Evolutionary conservation across 2,888 invertebrate species (phyloP).

Genomic region (Lycocerus yunnanus): DNA sequence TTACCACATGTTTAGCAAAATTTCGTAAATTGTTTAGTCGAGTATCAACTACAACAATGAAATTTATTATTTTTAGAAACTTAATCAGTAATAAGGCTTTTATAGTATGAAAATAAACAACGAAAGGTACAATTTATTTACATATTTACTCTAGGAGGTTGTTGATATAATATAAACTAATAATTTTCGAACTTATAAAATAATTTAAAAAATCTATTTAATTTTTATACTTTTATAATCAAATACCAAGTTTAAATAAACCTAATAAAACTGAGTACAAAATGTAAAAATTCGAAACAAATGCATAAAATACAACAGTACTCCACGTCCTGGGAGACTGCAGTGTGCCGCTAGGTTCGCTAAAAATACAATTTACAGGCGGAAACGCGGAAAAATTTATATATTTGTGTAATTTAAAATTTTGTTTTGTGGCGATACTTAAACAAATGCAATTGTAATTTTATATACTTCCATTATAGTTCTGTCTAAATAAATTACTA

Average conservation of each 20-base stretch:
- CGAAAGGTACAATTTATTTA: not conserved
- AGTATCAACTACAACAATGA: not conserved
- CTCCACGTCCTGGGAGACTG: not conserved
- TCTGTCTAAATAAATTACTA: not conserved
- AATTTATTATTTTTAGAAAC: not conserved
- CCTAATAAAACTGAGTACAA: not conserved
- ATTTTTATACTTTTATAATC: not conserved
- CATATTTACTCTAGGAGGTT: not conserved
- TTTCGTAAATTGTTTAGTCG: not conserved
- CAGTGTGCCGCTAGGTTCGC: not conserved
- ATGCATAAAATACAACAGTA: not conserved
- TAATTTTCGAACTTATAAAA: not conserved
- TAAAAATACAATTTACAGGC: not conserved
- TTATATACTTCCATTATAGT: not conserved
- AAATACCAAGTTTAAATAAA: not conserved
- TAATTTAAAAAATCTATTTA: not conserved
- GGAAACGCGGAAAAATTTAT: not conserved
- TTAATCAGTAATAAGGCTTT: not conserved
- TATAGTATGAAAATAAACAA: not conserved
- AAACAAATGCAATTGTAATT: not conserved
- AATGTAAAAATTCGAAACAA: not conserved
- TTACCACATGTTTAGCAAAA: not conserved
- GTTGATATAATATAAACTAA: not conserved
- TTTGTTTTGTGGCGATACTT: not conserved
- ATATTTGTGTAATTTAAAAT: not conserved